phyloP scores from a whole-genome alignment of 2,888 invertebrate genomes.

The Baccha elongata region DNA sequence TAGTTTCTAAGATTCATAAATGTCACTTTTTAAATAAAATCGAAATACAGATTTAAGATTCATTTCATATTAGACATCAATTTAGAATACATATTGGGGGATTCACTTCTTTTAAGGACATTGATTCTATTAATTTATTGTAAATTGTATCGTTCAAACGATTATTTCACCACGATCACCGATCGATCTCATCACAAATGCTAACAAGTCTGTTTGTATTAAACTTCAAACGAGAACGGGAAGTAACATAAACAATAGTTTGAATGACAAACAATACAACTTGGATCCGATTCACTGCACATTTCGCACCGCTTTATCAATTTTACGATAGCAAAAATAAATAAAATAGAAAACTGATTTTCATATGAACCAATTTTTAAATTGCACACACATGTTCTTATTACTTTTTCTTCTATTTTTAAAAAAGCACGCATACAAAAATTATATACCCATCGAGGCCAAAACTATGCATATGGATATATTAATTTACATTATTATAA shows the following conservation, averaged over 20 bases:
- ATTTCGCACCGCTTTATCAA: constrained; percentile 56
- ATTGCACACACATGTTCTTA: constrained; percentile 35
- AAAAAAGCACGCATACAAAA: constrained; percentile 39
- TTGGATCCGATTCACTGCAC: constrained; percentile 52
- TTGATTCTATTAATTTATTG: too few species aligned
- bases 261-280: constrained; percentile 52
- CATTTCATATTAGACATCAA: too few species aligned
- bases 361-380: constrained; percentile 56
- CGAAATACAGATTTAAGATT: too few species aligned
- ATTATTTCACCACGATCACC: too few species aligned
- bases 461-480: constrained; percentile 24
- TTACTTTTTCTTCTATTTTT: constrained; percentile 15
- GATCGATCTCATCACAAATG: not conserved
- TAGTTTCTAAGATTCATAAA: too few species aligned
- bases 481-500: constrained; percentile 21
- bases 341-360: constrained; percentile 29
- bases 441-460: constrained; percentile 37
- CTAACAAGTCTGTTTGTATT: not conserved
- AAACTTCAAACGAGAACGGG: constrained; percentile 65
- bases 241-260: constrained; percentile 42
- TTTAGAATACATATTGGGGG: too few species aligned
- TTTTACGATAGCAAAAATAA: constrained; percentile 41
- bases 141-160: too few species aligned
- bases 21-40: too few species aligned
- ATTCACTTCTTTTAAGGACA: too few species aligned